Evolutionary conservation across 2,888 invertebrate species (phyloP), one percentile per base, ranked within the genome.

Genomic region (Yponomeuta sedellus): DNA sequence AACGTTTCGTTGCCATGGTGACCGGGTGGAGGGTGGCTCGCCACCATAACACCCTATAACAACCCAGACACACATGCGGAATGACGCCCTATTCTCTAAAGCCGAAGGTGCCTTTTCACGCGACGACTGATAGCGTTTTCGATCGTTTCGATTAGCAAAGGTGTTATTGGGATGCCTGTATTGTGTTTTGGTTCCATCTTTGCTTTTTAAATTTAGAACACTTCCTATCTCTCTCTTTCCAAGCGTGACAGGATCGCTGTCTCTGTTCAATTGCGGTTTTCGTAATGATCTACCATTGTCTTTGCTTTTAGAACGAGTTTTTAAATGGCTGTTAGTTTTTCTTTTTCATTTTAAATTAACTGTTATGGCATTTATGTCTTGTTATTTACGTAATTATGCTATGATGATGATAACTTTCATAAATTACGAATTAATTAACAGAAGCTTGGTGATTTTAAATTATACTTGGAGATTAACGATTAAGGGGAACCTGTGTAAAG

Each of bases 101-200:
- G 70, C 76, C 77, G 77, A 88, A 82, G 80, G 81, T 74, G 79
- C 76, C 73, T 76, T 82, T 85, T 84, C 74, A 80, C 77, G 78
- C 77, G 70, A 74, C 78, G 79, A 76, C 75, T 74, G 74, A 73
- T 73, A 75, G 73, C 77, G 74, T 79, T 86, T 87, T 84, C 77
- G 79, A 81, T 80, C 77, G 83, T 74, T 74, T 79, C 77, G 76
- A 74, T 74, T 74, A 73, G 76, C 78, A 70, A 71, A 74, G 80
- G 81, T 83, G 63, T 52, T 19, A 86, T 87, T 80, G 85, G 81
- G 86, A 86, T 80, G 80, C 80, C 79, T 85, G 85, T 83, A 88
- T 86, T 85, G 86, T 88, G 82, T 86, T 90, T 80, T 87, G 90
- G 87, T 85, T 88, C 90, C 90, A 91, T 91, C 90, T 91, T 91